Evolutionary conservation across 2,113 vertebrate species (phyloP).

Genomic region (Raja brachyura): DNA sequence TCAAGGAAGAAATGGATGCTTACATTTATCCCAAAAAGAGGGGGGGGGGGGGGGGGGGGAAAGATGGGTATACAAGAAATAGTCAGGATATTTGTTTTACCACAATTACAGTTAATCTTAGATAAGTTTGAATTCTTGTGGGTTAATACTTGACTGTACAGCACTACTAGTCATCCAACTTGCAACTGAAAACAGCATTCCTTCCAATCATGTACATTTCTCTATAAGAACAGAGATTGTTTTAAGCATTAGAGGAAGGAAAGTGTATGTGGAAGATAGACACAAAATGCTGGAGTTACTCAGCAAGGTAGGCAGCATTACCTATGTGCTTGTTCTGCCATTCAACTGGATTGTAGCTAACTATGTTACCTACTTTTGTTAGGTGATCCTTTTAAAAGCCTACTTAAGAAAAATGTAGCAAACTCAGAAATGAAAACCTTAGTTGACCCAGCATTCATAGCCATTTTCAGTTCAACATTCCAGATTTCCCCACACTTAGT

Average conservation of each 20-base stretch:
- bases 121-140: neutral
- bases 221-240: neutral
- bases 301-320: neutral
- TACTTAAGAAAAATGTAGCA: neutral
- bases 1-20: too few species aligned
- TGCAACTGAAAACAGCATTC: neutral
- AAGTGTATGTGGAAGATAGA: too few species aligned
- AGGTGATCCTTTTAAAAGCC: neutral
- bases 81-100: neutral
- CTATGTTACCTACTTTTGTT: neutral
- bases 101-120: neutral
- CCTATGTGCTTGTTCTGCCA: neutral
- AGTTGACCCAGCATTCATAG: too few species aligned
- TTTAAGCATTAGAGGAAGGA: neutral
- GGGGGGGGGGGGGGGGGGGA: constrained; percentile 44
- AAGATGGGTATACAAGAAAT: neutral
- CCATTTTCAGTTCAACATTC: neutral
- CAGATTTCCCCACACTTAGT: neutral
- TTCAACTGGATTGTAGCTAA: neutral
- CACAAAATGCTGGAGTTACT: too few species aligned
- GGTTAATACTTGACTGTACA: neutral
- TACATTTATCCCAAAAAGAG: too few species aligned
- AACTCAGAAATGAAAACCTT: neutral
- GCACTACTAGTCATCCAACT: neutral
- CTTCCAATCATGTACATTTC: neutral